Evolutionary conservation across 1,140 invertebrate species (phyloP).

Genomic region (Diprion similis): DNA sequence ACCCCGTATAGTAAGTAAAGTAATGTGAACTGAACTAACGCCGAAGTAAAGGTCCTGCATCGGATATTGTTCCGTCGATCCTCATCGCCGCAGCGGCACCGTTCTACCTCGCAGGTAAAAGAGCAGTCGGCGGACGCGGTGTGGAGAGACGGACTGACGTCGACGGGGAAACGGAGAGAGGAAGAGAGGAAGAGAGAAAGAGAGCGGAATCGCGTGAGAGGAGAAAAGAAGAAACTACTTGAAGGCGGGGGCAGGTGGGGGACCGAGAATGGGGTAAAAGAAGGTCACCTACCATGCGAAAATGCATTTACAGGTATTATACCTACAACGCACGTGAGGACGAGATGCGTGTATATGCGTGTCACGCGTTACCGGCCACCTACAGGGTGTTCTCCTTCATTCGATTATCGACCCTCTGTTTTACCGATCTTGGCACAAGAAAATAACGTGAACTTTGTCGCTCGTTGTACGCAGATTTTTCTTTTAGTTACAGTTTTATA

Average conservation of each 20-base stretch:
- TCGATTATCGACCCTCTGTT: too few species aligned
- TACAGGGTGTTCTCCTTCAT: too few species aligned
- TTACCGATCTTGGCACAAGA: too few species aligned
- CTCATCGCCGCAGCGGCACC: neutral
- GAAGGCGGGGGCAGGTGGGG: neutral
- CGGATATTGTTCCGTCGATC: constrained; percentile 35
- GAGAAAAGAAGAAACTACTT: neutral
- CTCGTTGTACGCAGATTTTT: too few species aligned
- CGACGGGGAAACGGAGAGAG: neutral
- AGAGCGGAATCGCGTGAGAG: neutral
- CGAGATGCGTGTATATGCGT: too few species aligned
- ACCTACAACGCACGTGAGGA: too few species aligned
- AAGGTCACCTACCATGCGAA: neutral
- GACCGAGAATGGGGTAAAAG: neutral
- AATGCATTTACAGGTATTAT: too few species aligned
- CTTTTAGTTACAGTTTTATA: too few species aligned
- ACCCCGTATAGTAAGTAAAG: constrained; percentile 54
- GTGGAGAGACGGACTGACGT: too few species aligned
- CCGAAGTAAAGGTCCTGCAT: constrained; percentile 38
- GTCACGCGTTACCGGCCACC: too few species aligned
- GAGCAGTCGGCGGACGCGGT: neutral
- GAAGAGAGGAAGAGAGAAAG: neutral
- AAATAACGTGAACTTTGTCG: too few species aligned
- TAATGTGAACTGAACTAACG: constrained; percentile 52
- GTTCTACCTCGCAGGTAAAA: neutral